A percentile compares a stretch with the other conserved stretches of the same genome.
Conservation (phyloP, 2,888 invertebrate genomes). For the Andrena praecox region DNA sequence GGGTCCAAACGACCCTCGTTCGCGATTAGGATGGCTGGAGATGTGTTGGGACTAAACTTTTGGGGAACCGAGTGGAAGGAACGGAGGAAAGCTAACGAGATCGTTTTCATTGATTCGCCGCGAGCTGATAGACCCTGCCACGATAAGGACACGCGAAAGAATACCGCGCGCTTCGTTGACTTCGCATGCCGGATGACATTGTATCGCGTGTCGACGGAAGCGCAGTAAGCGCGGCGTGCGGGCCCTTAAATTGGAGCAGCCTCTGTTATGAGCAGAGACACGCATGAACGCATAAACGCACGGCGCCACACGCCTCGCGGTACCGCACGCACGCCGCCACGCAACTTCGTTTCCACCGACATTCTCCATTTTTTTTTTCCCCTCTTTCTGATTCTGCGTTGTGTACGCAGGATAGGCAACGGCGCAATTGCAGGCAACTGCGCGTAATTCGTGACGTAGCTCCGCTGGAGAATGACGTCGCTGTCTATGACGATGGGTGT, state of each 20-base stretch:
- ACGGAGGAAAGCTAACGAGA: background rate
- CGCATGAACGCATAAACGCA: slow-evolving; percentile 79
- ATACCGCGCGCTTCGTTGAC: slow-evolving; percentile 44
- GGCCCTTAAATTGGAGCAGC: slow-evolving; percentile 78
- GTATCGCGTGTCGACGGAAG: slow-evolving; percentile 76
- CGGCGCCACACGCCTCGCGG: slow-evolving; percentile 70
- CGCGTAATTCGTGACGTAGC: background rate
- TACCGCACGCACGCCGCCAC: slow-evolving; percentile 62
- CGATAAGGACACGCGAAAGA: slow-evolving; percentile 41
- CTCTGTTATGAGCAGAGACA: slow-evolving; percentile 74
- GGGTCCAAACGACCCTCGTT: background rate
- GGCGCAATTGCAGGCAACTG: background rate
- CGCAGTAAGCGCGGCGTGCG: slow-evolving; percentile 76
- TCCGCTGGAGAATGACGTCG: background rate
- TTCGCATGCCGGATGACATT: slow-evolving; percentile 71
- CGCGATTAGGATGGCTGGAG: background rate
- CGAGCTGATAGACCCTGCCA: slow-evolving; percentile 19
- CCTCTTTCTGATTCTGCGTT: slow-evolving; percentile 1
- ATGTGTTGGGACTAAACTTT: background rate
- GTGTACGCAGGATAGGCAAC: background rate
- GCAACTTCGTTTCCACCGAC: slow-evolving; percentile 45
- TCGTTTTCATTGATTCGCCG: slow-evolving; percentile 23
- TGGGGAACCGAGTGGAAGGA: background rate
- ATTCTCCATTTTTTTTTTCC: background rate
- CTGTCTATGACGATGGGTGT: background rate